Evolutionary conservation across 1,140 invertebrate genomes (phyloP), one percentile per base, ranked within the genome.

Genomic region (Steinernema feltiae): DNA sequence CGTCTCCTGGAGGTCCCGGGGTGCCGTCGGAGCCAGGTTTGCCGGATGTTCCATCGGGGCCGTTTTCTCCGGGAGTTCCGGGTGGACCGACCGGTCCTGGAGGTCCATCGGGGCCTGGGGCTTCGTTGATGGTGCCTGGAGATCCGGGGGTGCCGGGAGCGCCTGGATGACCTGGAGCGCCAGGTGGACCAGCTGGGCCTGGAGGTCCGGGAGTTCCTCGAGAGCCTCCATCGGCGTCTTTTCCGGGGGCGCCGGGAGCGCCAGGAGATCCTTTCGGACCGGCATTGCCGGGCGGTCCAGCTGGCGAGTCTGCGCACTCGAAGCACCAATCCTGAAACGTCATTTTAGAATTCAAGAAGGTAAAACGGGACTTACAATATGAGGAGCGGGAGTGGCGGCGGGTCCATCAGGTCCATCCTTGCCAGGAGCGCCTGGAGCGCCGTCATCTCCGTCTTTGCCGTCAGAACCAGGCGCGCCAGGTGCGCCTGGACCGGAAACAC

Each of bases 401-500:
- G 71, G 70, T 74, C 63, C 74, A 41, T 78, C 80, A 71, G 80
- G 79, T 74, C 80, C 75, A 46, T 79, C 53, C 48, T 70, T 53
- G 70, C 81, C 78, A 48, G 80, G 74, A 12, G 53, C 41, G 69
- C 72, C n/a, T n/a, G n/a, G n/a, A n/a, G n/a, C n/a, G n/a, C 80
- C 79, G 71, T 80, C 72, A 69, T 74, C 32, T 30, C 81, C 81
- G 72, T 76, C 71, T 21, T 78, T 53, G 35, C 81, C 81, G 70
- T 82, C 81, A 30, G 73, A 32, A 70, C 81, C 78, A 69, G 81
- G 79, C 1, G 76, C 71, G 70, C 76, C 81, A 46, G 82, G 79
- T 32, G 81, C 81, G 69, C 82, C 82, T 32, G 81, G 74, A 69
- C 79, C 76, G 32, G 79, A 79, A 30, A 78, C 75, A 48, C 82